Percentiles rank a stretch among this genome's conserved stretches.
phyloP scores from a whole-genome alignment of 2,888 invertebrate species.

The Cecidostiba fungosa region DNA sequence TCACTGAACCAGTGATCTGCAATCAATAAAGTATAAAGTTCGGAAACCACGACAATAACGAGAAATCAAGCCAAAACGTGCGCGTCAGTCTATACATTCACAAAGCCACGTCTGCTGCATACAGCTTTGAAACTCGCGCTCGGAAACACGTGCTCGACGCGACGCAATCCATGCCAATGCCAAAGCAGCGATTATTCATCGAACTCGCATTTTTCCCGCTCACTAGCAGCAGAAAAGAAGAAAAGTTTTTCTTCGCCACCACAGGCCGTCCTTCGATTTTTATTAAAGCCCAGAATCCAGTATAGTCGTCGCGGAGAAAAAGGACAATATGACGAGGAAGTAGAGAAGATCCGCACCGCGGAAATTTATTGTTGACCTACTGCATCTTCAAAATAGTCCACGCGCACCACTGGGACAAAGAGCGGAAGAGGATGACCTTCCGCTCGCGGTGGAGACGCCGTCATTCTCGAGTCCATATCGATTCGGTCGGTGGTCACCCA shows the following conservation, averaged over 20 bases:
- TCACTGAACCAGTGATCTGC: no score
- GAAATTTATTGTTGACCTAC: constrained; percentile 29
- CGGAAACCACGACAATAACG: not conserved
- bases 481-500: not conserved
- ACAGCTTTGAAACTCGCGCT: not conserved
- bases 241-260: constrained; percentile 16
- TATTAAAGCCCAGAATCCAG: not conserved
- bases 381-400: not conserved
- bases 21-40: not conserved
- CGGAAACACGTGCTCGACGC: not conserved
- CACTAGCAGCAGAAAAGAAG: not conserved
- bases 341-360: not conserved
- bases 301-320: not conserved
- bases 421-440: not conserved
- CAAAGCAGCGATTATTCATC: constrained; percentile 40
- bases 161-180: constrained; percentile 24
- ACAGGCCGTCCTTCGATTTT: constrained; percentile 29
- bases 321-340: not conserved
- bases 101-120: not conserved
- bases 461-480: not conserved
- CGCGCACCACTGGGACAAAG: not conserved
- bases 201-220: not conserved
- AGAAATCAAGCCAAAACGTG: not conserved
- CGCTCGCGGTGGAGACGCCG: not conserved
- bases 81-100: not conserved